Conservation (phyloP, 1,140 invertebrate species). For the Plutomurus gul region DNA sequence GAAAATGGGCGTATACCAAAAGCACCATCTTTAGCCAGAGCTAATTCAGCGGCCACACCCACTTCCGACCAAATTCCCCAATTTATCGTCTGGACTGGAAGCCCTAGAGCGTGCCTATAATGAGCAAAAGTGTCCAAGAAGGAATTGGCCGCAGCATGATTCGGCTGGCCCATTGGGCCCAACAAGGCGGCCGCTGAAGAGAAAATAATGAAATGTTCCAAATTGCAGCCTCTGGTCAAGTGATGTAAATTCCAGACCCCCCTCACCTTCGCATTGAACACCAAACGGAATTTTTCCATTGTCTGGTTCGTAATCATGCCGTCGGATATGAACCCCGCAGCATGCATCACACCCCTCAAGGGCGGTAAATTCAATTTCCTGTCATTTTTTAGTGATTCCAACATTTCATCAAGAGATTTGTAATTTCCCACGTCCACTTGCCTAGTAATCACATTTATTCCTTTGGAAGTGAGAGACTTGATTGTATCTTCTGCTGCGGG, state of each 20-base stretch:
- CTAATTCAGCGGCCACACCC: background rate
- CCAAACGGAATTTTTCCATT: slow-evolving; percentile 8
- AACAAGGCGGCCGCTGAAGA: background rate
- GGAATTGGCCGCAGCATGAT: slow-evolving; percentile 13
- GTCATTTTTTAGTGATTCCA: background rate
- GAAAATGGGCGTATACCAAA: background rate
- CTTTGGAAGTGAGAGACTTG: background rate
- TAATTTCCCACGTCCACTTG: slow-evolving; percentile 33
- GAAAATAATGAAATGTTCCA: slow-evolving; percentile 34
- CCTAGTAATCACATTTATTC: background rate
- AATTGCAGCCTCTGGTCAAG: background rate
- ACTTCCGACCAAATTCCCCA: slow-evolving; percentile 34
- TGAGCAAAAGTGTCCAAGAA: slow-evolving; percentile 32
- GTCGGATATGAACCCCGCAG: slow-evolving; percentile 32
- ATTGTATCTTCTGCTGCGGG: background rate
- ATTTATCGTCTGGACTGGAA: slow-evolving; percentile 1
- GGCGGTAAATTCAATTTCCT: background rate
- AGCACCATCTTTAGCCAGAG: background rate
- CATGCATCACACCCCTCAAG: slow-evolving; percentile 42
- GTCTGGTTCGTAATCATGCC: background rate
- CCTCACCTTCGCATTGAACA: slow-evolving; percentile 34
- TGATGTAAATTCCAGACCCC: slow-evolving; percentile 38
- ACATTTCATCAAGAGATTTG: background rate
- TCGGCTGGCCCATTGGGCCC: background rate
- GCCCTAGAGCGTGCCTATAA: background rate